Base-by-base conservation (phyloP, 2,888 invertebrate genomes). In the Drosophila paracracens region DNA sequence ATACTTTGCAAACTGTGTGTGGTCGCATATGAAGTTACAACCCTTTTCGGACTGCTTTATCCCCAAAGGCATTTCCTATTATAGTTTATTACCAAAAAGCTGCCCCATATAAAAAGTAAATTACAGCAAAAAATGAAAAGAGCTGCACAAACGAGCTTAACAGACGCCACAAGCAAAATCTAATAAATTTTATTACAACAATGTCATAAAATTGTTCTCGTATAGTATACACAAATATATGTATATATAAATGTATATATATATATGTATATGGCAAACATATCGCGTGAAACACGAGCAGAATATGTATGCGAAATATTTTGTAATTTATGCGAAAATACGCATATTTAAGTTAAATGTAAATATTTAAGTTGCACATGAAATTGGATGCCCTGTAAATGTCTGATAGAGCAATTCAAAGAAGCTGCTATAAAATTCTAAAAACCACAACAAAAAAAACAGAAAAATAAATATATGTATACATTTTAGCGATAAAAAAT, bases 281-380 rank as follows among this genome's bases (percentile, higher is more conserved):
- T 81, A 84, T 82, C 82, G 82, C 72, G 72, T 72, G 73, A 54
- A 29, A 72, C 81, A 83, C 87, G 89, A 78, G 74, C 56, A 54
- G 56, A 77, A 80, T 65, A 57, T 70, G 62, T 76, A 73, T 78
- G 69, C 48, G 72, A 82, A 88, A 77, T 87, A 79, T 85, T 85
- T 77, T 83, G 84, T 81, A 89, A 85, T 89, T 85, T 85, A 85
- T 85, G 90, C 75, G 71, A 85, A 88, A 77, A 82, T 89, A 73
- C 86, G 90, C 83, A 85, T 85, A 89, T 88, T 85, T 88, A 85
- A 85, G 90, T 89, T 70, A 72, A 82, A 85, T 88, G 90, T 89
- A 85, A 85, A 85, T 89, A 85, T 85, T 88, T 89, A 88, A 85
- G 83, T 85, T 85, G 63, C 74, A 81, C 89, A 77, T 74, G 80